Conservation (phyloP, 2,113 vertebrate species). For the Colaptes auratus region DNA sequence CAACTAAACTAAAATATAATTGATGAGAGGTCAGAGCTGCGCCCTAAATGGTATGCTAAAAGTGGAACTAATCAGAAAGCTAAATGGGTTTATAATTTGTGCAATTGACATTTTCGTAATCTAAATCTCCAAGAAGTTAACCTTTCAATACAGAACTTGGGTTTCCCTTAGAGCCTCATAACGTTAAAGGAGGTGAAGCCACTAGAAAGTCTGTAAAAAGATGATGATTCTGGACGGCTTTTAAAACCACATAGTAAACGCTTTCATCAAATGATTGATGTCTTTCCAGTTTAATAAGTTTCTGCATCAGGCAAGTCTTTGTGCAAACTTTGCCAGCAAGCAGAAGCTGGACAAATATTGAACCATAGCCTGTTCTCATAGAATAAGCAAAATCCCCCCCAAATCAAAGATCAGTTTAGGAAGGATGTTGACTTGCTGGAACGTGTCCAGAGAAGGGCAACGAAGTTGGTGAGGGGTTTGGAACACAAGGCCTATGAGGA, state of each 20-base stretch:
- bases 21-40: slow-evolving; percentile 43
- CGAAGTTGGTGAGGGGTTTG: too few species aligned
- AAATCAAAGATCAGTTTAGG: not conserved
- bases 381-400: not conserved
- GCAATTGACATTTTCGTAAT: slow-evolving; percentile 74
- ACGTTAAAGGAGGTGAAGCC: slow-evolving; percentile 56
- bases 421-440: too few species aligned
- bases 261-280: slow-evolving; percentile 59
- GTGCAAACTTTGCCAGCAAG: not conserved
- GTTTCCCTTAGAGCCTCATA: slow-evolving; percentile 73
- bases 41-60: slow-evolving; percentile 31
- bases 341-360: not conserved
- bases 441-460: too few species aligned
- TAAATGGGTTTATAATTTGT: slow-evolving; percentile 76
- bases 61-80: slow-evolving; percentile 57
- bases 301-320: not conserved
- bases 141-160: slow-evolving; percentile 64
- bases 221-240: slow-evolving; percentile 43
- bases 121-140: slow-evolving; percentile 73
- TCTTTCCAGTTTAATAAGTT: slow-evolving; percentile 60
- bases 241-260: slow-evolving; percentile 64
- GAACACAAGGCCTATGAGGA: too few species aligned
- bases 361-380: not conserved
- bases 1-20: slow-evolving; percentile 32
- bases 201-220: slow-evolving; percentile 64